Evolutionary conservation across 2,113 vertebrate genomes (phyloP), one percentile per base, ranked within the genome.

Genomic region (Melanotaenia duboulayi): DNA sequence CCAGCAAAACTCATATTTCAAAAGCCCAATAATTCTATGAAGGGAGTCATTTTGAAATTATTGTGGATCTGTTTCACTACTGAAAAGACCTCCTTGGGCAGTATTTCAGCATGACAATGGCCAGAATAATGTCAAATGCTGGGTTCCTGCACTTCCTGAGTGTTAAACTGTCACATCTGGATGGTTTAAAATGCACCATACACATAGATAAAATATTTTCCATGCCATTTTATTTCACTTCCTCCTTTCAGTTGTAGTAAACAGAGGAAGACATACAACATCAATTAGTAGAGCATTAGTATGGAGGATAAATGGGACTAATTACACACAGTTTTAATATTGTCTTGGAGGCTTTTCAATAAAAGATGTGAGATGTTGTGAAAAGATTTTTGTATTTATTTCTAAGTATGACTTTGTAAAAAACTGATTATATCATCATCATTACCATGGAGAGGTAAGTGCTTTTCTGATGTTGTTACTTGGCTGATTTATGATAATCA

Each of bases 101-200:
- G 75, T 70, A 65, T n/a, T 59, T 49, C 37, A 71, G 55, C 82
- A 71, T 2, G 0, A 65, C 51, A 58, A 35, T 14, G 32, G 68
- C 46, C 9, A 55, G 56, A 81, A 40, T 42, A 8, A 76, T 3
- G 2, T 46, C 28, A 65, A 75, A 56, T 3, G 0, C 25, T 35
- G 44, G 24, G 49, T 81, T 73, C 40, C 67, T 78, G 40, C 24
- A 61, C 52, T 62, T 84, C 64, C 69, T 72, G 49, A 57, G 2
- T 11, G 22, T 76, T 70, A 81, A 86, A 72, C 20, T 22, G 48
- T 70, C 65, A 71, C 78, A 86, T 83, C 69, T 90, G 86, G 49
- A 65, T 0, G 13, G 59, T 62, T 80, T 57, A 77, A 76, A 72
- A 79, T 49, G 68, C 44, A 46, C 0, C 14, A 2, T 28, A 35